These are phyloP conservation scores for Steinernema carpocapsae DNA, from an alignment of 2,888 invertebrate species.

Conservation along the genomic window DNA sequence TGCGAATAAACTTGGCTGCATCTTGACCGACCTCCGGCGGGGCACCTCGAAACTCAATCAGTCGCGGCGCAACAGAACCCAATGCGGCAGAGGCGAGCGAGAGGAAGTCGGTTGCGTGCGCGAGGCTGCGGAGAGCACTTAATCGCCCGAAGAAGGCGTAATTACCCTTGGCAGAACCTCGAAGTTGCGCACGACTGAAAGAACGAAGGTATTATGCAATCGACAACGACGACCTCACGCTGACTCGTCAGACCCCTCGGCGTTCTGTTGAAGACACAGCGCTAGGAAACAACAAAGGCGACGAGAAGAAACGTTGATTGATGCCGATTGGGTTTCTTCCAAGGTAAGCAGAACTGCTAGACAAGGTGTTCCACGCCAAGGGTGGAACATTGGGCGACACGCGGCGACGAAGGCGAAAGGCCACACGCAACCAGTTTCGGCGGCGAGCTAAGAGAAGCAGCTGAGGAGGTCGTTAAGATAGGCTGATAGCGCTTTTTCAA, in stretches of 20 bases:
- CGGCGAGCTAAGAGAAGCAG: too few species aligned
- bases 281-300: not conserved
- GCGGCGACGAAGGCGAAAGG: not conserved
- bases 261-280: not conserved
- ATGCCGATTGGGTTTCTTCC: not conserved
- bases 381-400: slow-evolving; percentile 24
- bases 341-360: slow-evolving; percentile 19
- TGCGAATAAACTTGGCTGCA: not conserved
- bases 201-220: slow-evolving; percentile 34
- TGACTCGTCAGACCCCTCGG: not conserved
- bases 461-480: too few species aligned
- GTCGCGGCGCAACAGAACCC: not conserved
- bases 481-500: not conserved
- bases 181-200: slow-evolving; percentile 27
- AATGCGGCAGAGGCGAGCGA: slow-evolving; percentile 12
- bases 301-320: not conserved
- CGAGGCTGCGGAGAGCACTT: slow-evolving; percentile 6
- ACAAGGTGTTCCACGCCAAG: slow-evolving; percentile 27
- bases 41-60: not conserved
- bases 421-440: not conserved
- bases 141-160: slow-evolving; percentile 31
- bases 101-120: slow-evolving; percentile 33
- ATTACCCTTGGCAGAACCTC: slow-evolving; percentile 26
- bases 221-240: slow-evolving; percentile 20
- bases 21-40: slow-evolving; percentile 24